A percentile compares a stretch with the other conserved stretches of the same genome.
phyloP scores from a whole-genome alignment of 2,113 vertebrate species.

The Platycercus adscitus region DNA sequence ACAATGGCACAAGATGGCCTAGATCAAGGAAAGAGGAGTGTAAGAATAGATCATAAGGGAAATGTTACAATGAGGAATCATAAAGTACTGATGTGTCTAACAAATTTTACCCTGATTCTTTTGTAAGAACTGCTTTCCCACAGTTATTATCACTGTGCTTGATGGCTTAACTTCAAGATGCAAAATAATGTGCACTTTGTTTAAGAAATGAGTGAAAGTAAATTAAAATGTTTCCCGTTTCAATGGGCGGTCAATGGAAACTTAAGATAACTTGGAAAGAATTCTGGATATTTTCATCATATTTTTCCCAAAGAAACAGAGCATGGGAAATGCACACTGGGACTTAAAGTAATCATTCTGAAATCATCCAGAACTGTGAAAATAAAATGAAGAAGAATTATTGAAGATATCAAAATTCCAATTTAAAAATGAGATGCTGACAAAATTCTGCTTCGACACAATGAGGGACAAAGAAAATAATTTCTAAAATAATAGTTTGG shows the following conservation, averaged over 20 bases:
- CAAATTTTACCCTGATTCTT: not conserved
- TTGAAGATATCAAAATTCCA: not conserved
- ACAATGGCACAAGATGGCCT: not conserved
- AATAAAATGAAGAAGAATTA: not conserved
- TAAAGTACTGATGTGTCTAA: not conserved
- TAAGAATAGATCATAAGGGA: not conserved
- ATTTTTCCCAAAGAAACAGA: not conserved
- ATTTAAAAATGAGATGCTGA: constrained; percentile 7
- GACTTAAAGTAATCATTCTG: not conserved
- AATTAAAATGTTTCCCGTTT: not conserved
- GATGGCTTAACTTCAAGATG: not conserved
- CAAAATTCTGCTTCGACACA: not conserved
- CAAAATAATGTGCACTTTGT: not conserved
- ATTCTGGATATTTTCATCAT: not conserved
- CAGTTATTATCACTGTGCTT: not conserved
- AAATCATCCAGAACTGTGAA: not conserved
- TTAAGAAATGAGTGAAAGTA: not conserved
- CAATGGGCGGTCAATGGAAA: not conserved
- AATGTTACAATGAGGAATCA: not conserved
- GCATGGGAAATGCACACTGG: not conserved
- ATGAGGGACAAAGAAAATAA: not conserved
- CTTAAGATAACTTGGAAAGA: not conserved
- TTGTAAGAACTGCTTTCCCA: not conserved
- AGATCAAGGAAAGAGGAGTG: not conserved
- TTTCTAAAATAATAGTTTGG: not conserved